phyloP scores from a whole-genome alignment of 2,888 invertebrate species.

The Zootermopsis nevadensis region DNA sequence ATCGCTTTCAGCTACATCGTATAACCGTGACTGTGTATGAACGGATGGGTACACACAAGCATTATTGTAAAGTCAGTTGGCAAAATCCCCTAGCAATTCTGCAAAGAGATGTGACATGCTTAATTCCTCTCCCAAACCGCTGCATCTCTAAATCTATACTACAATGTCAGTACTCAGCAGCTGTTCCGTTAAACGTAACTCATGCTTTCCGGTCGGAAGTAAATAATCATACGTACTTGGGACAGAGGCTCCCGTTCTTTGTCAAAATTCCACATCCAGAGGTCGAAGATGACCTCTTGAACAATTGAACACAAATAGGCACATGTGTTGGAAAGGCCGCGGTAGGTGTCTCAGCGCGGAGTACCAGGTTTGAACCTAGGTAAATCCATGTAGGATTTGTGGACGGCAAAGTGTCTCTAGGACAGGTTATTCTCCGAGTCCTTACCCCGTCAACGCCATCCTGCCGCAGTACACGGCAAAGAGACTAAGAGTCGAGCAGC shows the following conservation, averaged over 20 bases:
- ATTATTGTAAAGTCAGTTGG: constrained; percentile 3
- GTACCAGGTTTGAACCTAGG: too few relatives aligned
- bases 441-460: neutral
- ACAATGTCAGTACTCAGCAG: too few relatives aligned
- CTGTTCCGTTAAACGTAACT: neutral
- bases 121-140: constrained; percentile 4
- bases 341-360: too few relatives aligned
- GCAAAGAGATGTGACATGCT: constrained; percentile 9
- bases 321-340: too few relatives aligned
- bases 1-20: neutral
- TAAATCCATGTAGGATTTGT: too few relatives aligned
- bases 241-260: too few relatives aligned
- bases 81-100: constrained; percentile 1
- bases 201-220: neutral
- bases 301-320: too few relatives aligned
- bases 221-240: neutral
- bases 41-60: neutral
- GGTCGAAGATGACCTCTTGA: too few relatives aligned
- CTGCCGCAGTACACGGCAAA: neutral
- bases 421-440: too few relatives aligned
- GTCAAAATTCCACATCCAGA: neutral
- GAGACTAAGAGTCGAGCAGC: neutral
- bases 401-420: too few relatives aligned
- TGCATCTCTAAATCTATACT: neutral
- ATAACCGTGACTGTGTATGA: neutral